Base-by-base conservation (phyloP, 2,113 vertebrate genomes). In the Pterophyllum scalare region DNA sequence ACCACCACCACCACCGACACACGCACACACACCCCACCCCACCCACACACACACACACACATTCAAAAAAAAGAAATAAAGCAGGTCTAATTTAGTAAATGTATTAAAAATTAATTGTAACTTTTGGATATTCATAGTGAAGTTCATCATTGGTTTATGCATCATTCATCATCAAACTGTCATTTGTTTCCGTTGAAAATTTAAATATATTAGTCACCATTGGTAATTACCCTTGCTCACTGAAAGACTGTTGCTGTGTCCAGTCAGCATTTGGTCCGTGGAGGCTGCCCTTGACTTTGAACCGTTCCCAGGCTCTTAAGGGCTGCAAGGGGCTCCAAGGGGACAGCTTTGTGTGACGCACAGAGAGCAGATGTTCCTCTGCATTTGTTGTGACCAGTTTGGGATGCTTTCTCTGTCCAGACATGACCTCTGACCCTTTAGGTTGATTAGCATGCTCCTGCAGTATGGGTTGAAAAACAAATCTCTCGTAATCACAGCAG, bases 281-380 rank as follows among this genome's bases (percentile, higher is more conserved):
- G 74, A 57, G 65, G 20, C 78, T 90, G 91, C 60, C 92, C 94
- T 94, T 94, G 95, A 95, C 95, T 93, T 94, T 95, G 92, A 91
- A 87, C 77, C 20, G 64, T 93, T 94, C 93, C 89, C 94, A 94
- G 91, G 91, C 90, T 93, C 87, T 59, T 35, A 61, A 82, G 86
- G 87, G 81, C 80, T 61, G 58, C 10, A 4, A 75, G 78, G 81
- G 88, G 70, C 89, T 91, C 89, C 13, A 59, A 83, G 81, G 93
- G 90, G 89, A 87, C 90, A 86, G 80, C 91, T 94, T 92, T 92
- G 85, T 93, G 91, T 91, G 93, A 94, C 91, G 83, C 91, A 89
- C 88, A 54, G 67, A 85, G 88, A 94, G 93, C 96, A 96, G 95
- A 95, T 95, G 96, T 93, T 93, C 90, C 64, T 87, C 79, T 86